These are phyloP conservation scores for Coleophora deauratella DNA, from an alignment of 2,888 invertebrate species.

Conservation along the genomic window DNA sequence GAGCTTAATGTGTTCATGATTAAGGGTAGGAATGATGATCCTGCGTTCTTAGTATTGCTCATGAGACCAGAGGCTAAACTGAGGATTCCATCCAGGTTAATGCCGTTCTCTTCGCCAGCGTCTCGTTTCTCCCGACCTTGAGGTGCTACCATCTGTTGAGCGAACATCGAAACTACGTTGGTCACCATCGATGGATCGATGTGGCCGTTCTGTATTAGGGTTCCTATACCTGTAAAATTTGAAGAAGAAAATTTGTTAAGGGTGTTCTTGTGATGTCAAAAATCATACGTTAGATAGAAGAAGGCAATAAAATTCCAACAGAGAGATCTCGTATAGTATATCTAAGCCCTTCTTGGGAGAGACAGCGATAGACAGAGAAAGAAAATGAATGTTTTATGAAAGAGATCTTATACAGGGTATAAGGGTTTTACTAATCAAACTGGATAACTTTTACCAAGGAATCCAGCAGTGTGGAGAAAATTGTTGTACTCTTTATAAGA, in stretches of 20 bases:
- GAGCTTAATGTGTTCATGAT: conserved; percentile 78
- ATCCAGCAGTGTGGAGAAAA: too few species aligned
- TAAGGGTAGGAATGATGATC: conserved; percentile 76
- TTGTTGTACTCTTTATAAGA: too few species aligned
- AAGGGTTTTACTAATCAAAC: too few species aligned
- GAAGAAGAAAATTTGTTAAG: neutral
- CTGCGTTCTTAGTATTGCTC: conserved; percentile 46
- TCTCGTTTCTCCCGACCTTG: conserved; percentile 19
- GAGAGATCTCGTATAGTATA: too few species aligned
- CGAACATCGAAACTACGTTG: conserved; percentile 61
- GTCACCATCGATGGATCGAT: conserved; percentile 71
- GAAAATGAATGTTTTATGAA: too few species aligned
- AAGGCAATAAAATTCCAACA: too few species aligned
- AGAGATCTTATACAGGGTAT: too few species aligned
- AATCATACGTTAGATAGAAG: too few species aligned
- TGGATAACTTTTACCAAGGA: too few species aligned
- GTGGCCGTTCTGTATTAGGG: conserved; percentile 74
- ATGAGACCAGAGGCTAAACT: conserved; percentile 72
- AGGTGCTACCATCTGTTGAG: conserved; percentile 44
- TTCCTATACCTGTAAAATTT: conserved; percentile 52
- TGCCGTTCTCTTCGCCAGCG: conserved; percentile 37
- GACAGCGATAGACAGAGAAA: too few species aligned
- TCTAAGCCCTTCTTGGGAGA: too few species aligned
- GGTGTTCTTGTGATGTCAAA: too few species aligned
- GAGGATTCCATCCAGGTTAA: conserved; percentile 70